These are phyloP conservation scores for Serilophus lunatus DNA, from an alignment of 2,113 vertebrate genomes.

Conservation along the genomic window DNA sequence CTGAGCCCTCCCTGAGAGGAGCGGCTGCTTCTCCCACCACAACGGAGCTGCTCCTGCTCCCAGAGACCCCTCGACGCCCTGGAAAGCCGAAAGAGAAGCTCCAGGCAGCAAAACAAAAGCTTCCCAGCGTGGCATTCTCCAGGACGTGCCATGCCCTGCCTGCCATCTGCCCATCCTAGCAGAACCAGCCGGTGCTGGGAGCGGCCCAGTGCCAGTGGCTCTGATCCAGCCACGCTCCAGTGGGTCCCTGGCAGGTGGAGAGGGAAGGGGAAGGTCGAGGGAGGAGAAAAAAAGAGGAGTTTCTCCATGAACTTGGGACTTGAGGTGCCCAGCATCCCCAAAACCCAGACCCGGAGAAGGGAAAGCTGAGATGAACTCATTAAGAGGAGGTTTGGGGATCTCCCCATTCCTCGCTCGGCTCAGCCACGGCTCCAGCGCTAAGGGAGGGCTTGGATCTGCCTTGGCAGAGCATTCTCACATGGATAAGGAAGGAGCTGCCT, in stretches of 20 bases:
- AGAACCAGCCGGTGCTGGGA: background rate
- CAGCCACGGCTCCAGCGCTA: background rate
- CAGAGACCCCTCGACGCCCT: background rate
- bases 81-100: constrained; percentile 19
- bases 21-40: accelerated
- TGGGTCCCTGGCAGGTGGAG: background rate
- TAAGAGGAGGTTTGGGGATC: background rate
- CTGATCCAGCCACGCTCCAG: background rate
- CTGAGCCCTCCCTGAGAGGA: background rate
- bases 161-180: constrained; percentile 46
- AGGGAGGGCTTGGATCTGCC: background rate
- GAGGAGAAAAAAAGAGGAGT: accelerated
- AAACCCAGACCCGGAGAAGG: background rate
- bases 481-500: background rate
- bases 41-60: accelerated
- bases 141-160: background rate
- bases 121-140: background rate
- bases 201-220: background rate
- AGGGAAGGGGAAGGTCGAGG: background rate
- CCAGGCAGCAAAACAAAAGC: constrained; percentile 16
- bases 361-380: accelerated
- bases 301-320: accelerated
- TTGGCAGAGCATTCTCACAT: accelerated
- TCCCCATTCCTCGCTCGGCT: background rate
- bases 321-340: too few relatives aligned